phyloP scores from a whole-genome alignment of 2,888 invertebrate species.

The Pseudanteris insignis region DNA sequence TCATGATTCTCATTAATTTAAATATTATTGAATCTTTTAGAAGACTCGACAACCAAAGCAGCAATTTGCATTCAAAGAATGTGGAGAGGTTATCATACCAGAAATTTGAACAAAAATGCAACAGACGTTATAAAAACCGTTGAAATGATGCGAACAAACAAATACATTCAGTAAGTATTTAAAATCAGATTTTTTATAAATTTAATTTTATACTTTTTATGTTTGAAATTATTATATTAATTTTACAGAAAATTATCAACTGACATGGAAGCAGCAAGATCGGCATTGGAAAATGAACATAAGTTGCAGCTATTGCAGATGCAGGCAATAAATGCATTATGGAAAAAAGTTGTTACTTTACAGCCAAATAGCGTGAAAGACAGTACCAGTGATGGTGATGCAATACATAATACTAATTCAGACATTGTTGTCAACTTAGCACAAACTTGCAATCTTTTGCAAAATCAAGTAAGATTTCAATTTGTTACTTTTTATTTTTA shows the following conservation, averaged over 20 bases:
- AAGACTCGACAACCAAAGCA: constrained; percentile 67
- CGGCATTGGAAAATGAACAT: constrained; percentile 83
- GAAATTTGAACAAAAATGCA: constrained; percentile 77
- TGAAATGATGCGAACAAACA: constrained; percentile 80
- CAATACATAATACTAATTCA: constrained; percentile 65
- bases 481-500: too few relatives aligned
- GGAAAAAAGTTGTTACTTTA: constrained; percentile 84
- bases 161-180: constrained; percentile 83
- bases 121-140: constrained; percentile 74
- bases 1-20: not conserved
- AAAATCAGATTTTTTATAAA: too few relatives aligned
- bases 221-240: too few relatives aligned
- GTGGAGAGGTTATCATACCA: constrained; percentile 85
- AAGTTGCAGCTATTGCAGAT: constrained; percentile 88
- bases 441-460: constrained; percentile 78
- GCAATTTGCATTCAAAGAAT: constrained; percentile 85
- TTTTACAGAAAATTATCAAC: constrained; percentile 76
- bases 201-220: too few relatives aligned
- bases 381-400: constrained; percentile 51
- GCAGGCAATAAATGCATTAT: constrained; percentile 89
- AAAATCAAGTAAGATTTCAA: constrained; percentile 78
- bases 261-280: constrained; percentile 87
- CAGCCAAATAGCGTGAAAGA: constrained; percentile 66
- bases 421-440: constrained; percentile 79
- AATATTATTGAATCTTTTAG: constrained; percentile 43